A percentile compares a stretch with the other conserved stretches of the same genome.
These are phyloP conservation scores for Ephydatia muelleri DNA, from an alignment of 37 sponge, comb jelly and placozoan species.

Conservation along the genomic window DNA sequence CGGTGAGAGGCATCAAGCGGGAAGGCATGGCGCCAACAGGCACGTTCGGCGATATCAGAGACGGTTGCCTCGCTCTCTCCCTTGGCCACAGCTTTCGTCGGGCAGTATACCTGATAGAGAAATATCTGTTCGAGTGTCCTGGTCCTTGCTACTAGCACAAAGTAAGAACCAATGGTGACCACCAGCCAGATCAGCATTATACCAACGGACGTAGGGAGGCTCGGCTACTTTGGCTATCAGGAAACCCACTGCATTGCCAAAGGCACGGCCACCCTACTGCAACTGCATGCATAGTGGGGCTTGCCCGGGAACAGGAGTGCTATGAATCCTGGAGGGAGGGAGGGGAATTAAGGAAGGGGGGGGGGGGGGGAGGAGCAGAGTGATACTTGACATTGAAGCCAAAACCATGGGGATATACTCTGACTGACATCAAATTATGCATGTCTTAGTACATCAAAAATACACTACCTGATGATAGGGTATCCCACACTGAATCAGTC, in stretches of 20 bases:
- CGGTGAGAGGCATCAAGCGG: not conserved
- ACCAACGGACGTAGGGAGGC: not conserved
- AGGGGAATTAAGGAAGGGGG: no score
- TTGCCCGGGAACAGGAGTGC: not conserved
- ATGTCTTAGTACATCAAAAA: not conserved
- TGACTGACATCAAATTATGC: no score
- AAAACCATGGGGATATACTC: no score
- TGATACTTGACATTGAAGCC: not conserved
- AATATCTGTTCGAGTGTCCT: not conserved
- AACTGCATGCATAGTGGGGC: not conserved
- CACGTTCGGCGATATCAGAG: not conserved
- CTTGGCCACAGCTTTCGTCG: not conserved
- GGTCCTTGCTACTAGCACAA: not conserved
- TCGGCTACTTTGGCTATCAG: not conserved
- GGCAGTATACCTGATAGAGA: not conserved
- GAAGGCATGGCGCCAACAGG: not conserved
- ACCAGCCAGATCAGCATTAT: not conserved
- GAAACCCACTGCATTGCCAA: not conserved
- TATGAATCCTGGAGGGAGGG: not conserved
- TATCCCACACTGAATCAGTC: conserved; percentile 16
- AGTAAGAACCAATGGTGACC: not conserved
- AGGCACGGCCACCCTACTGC: not conserved
- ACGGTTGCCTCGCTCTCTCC: not conserved
- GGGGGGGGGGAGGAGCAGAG: no score
- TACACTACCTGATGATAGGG: conserved; percentile 18